Evolutionary conservation across 2,888 invertebrate species (phyloP).

Genomic region (Netelia fuscicornis): DNA sequence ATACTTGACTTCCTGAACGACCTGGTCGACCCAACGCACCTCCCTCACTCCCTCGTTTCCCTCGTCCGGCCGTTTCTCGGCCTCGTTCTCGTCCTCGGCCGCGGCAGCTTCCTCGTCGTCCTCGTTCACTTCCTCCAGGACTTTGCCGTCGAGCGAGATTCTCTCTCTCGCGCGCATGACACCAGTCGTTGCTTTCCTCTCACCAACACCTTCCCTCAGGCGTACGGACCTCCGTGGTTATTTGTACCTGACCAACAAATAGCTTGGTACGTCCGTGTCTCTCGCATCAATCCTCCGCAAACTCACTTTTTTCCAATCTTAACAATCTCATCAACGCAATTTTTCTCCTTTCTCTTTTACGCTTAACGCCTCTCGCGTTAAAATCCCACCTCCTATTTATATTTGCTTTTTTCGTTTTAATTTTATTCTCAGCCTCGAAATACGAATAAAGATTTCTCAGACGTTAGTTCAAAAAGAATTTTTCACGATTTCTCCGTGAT

Average conservation of each 20-base stretch:
- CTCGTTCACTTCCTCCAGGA: constrained; percentile 77
- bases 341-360: neutral
- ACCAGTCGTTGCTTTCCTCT: constrained; percentile 51
- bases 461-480: no score
- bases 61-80: constrained; percentile 49
- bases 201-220: constrained; percentile 75
- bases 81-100: constrained; percentile 55
- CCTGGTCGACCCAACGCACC: constrained; percentile 70
- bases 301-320: no score
- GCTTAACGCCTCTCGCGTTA: no score
- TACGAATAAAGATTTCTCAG: no score
- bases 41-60: constrained; percentile 35
- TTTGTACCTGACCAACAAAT: constrained; percentile 78
- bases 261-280: no score
- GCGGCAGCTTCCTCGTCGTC: constrained; percentile 75
- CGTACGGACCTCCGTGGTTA: constrained; percentile 82
- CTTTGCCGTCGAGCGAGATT: constrained; percentile 73
- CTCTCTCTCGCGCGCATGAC: constrained; percentile 69
- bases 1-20: constrained; percentile 77
- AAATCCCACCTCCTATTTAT: no score
- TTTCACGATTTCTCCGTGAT: neutral
- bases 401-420: no score
- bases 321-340: neutral
- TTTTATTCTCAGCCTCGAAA: no score
- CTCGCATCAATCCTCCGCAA: neutral